Evolutionary conservation across 23 tunicate species (phyloP).

Genomic region (Ascidia mentula): DNA sequence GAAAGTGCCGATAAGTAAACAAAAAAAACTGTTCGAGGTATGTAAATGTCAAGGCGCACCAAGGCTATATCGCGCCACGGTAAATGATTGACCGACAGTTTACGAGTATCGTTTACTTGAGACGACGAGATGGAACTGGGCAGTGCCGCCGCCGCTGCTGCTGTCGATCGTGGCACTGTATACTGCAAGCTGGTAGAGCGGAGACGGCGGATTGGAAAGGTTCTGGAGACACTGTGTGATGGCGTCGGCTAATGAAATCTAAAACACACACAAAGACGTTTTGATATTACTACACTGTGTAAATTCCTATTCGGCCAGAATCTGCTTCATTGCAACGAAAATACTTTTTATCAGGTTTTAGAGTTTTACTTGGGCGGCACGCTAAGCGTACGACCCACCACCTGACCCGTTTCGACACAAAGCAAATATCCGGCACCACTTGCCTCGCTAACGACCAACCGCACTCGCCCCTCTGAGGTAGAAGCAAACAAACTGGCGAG

Average conservation of each 20-base stretch:
- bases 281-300: too few species aligned
- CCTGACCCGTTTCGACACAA: too few species aligned
- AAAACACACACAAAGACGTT: background rate
- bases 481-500: constrained; percentile 23
- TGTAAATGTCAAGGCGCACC: background rate
- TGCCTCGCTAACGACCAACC: constrained; percentile 34
- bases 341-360: too few species aligned
- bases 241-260: constrained; percentile 29
- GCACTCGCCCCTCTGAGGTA: constrained; percentile 22
- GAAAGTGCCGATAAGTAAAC: background rate
- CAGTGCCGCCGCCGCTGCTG: background rate
- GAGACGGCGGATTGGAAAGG: background rate
- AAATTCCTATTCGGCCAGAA: too few species aligned
- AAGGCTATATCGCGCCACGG: background rate
- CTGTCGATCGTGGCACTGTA: background rate
- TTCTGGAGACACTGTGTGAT: constrained; percentile 21
- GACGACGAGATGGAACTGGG: constrained; percentile 28
- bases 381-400: too few species aligned
- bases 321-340: too few species aligned
- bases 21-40: background rate
- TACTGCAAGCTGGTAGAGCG: constrained; percentile 19
- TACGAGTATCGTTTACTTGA: constrained; percentile 8
- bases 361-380: too few species aligned
- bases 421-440: too few species aligned
- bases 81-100: background rate